A percentile compares a stretch with the other conserved stretches of the same genome.
Conservation (phyloP, 1,140 invertebrate species). For the Pygmarrhopalites habei region DNA sequence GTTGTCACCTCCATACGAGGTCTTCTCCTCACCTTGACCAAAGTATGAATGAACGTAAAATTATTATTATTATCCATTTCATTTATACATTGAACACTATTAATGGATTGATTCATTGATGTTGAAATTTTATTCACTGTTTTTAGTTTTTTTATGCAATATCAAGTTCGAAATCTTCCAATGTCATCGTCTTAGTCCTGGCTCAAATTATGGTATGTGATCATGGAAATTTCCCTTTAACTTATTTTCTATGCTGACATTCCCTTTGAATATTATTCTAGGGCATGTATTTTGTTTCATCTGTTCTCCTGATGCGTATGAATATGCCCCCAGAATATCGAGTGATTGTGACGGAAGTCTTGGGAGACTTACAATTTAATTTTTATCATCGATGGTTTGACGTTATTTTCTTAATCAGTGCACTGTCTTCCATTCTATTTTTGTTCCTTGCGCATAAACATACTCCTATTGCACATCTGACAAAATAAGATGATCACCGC, state of each 20-base stretch:
- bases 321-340: conserved; percentile 98
- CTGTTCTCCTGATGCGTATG: conserved; percentile 95
- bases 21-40: conserved; percentile 91
- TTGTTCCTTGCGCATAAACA: conserved; percentile 90
- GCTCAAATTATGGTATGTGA: conserved; percentile 90
- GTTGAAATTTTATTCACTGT: conserved; percentile 33
- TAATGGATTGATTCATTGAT: conserved; percentile 21
- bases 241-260: too few species aligned
- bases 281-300: conserved; percentile 99
- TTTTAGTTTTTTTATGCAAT: conserved; percentile 98
- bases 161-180: conserved; percentile 98
- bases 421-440: conserved; percentile 89
- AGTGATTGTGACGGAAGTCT: conserved; percentile 93
- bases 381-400: conserved; percentile 99
- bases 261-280: conserved; percentile 41
- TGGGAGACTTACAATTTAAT: conserved; percentile 97
- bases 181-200: conserved; percentile 92
- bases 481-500: conserved; percentile 15
- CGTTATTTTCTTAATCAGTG: conserved; percentile 97
- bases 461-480: conserved; percentile 48
- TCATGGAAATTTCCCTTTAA: too few species aligned
- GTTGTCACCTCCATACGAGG: conserved; percentile 96
- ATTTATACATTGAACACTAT: conserved; percentile 21
- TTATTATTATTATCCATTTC: conserved; percentile 2
- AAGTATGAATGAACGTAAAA: conserved; percentile 55